Base-by-base conservation (phyloP, 2,888 invertebrate species). In the Leptinotarsa haldemani region DNA sequence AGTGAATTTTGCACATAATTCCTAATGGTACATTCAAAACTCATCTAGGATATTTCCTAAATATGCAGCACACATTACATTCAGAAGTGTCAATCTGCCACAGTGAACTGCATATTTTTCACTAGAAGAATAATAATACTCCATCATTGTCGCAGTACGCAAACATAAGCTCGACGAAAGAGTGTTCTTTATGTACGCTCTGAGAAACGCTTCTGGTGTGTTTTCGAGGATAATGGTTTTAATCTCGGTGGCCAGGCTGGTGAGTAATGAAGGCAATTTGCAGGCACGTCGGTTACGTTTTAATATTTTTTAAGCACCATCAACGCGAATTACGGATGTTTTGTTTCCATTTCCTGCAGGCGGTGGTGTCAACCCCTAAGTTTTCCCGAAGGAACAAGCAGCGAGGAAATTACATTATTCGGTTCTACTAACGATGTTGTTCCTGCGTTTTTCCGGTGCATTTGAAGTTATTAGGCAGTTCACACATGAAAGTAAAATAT, bases 181-280 rank as follows among this genome's bases (percentile, higher is more conserved):
- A 13, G 13, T 56, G 22, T 56, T 56, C 22, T 56, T 56, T 22
- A 12, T 4, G 25, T 22, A 4, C 56, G 13, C 22, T 56, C 56
- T 56, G 20, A 56, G 22, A 12, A 20, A 13, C 22, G 56, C 22
- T 56, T 56, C 22, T 22, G 22, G 22, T 22, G 56, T 22, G 25
- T 22, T 56, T 15, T 20, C 56, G 56, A 56, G 56, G 56, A 56
- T 56, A 56, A 56, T 56, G 56, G 56, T 56, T 56, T 56, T 56
- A 56, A 56, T 56, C 56, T 56, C 20, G 22, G 61, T 50, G 53
- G 22, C 40, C 40, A 40, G 16, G 46, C 22, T 53, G 30, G 16
- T 48, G 61, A 69, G 61, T 58, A 58, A 69, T 69, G 20, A 58
- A 18, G 69, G 25, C 58, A 69, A 69, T 69, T 69, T 61, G 58